Conservation (phyloP, 2,888 invertebrate species). For the Rhagium mordax region DNA sequence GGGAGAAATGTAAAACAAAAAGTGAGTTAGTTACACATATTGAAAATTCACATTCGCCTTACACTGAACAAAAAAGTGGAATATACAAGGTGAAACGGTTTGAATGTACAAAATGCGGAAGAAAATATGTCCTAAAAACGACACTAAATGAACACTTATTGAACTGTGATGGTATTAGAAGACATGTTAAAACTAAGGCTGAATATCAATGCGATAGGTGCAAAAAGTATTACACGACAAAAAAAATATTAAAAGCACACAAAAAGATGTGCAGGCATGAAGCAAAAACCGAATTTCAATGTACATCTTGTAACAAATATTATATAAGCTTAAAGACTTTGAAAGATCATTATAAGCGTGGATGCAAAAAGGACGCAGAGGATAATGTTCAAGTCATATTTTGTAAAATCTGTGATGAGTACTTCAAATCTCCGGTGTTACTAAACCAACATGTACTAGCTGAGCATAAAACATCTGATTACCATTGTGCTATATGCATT, state of each 20-base stretch:
- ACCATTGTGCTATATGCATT: slow-evolving; percentile 40
- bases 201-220: slow-evolving; percentile 48
- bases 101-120: slow-evolving; percentile 44
- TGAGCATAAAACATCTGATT: slow-evolving; percentile 38
- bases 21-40: slow-evolving; percentile 47
- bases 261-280: slow-evolving; percentile 45
- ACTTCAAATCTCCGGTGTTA: slow-evolving; percentile 37
- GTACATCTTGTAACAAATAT: slow-evolving; percentile 41
- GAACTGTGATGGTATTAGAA: slow-evolving; percentile 44
- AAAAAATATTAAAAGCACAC: slow-evolving; percentile 53
- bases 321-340: slow-evolving; percentile 42
- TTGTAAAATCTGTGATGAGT: slow-evolving; percentile 45
- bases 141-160: slow-evolving; percentile 40
- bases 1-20: slow-evolving; percentile 46
- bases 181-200: slow-evolving; percentile 42
- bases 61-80: slow-evolving; percentile 29
- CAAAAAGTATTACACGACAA: slow-evolving; percentile 49
- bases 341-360: slow-evolving; percentile 38
- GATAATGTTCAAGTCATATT: slow-evolving; percentile 34
- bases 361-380: slow-evolving; percentile 37
- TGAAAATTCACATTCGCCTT: slow-evolving; percentile 31
- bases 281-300: slow-evolving; percentile 41
- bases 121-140: slow-evolving; percentile 42
- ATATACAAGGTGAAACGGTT: slow-evolving; percentile 41
- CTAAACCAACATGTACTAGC: slow-evolving; percentile 41